A percentile compares a stretch with the other conserved stretches of the same genome.
These are phyloP conservation scores for Catalaphyllia jardinei DNA, from an alignment of 64 coral and sea anemone genomes.

Conservation along the genomic window DNA sequence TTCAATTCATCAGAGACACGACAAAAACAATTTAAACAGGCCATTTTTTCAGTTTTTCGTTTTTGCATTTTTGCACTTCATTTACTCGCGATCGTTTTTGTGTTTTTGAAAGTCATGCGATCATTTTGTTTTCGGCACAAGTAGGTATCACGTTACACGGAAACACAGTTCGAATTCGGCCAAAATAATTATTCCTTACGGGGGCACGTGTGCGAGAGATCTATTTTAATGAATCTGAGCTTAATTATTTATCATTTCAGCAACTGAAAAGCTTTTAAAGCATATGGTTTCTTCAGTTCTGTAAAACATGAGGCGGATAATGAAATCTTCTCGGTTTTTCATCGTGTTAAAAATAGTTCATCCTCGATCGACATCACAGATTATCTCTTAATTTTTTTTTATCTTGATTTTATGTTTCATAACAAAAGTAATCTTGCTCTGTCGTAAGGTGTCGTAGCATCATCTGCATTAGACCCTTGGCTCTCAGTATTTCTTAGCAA, in stretches of 20 bases:
- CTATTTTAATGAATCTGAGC: conserved; percentile 40
- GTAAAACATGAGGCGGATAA: conserved; percentile 31
- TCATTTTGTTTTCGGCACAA: not conserved
- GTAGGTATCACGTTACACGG: conserved; percentile 11
- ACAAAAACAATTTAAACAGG: conserved; percentile 48
- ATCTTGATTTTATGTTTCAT: not conserved
- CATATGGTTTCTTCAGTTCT: conserved; percentile 48
- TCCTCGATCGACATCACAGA: not conserved
- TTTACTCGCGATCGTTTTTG: conserved; percentile 8
- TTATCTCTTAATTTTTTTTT: not conserved
- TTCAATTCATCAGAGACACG: conserved; percentile 1
- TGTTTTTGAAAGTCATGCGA: not conserved
- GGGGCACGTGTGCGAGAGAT: conserved; percentile 32
- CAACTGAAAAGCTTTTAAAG: conserved; percentile 40
- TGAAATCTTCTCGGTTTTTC: conserved; percentile 18
- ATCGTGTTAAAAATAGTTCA: not conserved
- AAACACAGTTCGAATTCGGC: conserved; percentile 20
- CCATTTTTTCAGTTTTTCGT: not conserved
- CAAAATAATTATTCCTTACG: conserved; percentile 36
- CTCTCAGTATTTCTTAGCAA: conserved; percentile 41
- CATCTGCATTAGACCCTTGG: conserved; percentile 15
- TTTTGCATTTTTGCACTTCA: not conserved
- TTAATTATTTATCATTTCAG: conserved; percentile 53
- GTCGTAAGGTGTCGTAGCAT: not conserved
- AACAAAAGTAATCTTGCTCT: not conserved